Percentiles rank a stretch among this genome's conserved stretches.
These are phyloP conservation scores for Nephila pilipes DNA, from an alignment of 1,140 invertebrate species.

Conservation along the genomic window DNA sequence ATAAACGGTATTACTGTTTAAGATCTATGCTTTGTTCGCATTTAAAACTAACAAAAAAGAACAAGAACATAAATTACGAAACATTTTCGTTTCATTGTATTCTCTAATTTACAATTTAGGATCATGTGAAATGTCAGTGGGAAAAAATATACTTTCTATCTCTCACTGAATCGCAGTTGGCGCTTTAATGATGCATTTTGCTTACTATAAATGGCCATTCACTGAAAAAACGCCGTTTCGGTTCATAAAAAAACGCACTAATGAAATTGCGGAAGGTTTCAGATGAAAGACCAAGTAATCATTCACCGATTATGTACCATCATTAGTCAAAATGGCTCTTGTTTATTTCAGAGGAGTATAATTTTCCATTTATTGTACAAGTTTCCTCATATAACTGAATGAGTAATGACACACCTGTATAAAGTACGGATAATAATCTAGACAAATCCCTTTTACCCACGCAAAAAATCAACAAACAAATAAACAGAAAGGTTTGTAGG, in stretches of 20 bases:
- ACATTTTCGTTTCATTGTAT: too few species aligned
- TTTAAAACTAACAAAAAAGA: too few species aligned
- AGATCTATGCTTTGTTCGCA: too few species aligned
- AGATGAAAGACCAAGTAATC: background rate
- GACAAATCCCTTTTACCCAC: background rate
- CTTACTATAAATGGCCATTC: background rate
- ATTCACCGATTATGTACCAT: background rate
- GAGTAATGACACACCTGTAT: background rate
- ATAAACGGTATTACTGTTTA: too few species aligned
- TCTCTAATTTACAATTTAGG: too few species aligned
- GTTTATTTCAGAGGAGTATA: background rate
- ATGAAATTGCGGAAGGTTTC: background rate
- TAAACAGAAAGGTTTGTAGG: background rate
- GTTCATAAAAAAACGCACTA: background rate
- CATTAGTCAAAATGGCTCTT: slow-evolving; percentile 3
- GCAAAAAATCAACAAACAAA: background rate
- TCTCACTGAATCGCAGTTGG: too few species aligned
- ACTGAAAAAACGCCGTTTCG: background rate
- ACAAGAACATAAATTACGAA: too few species aligned
- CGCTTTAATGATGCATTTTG: background rate
- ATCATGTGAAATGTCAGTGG: too few species aligned
- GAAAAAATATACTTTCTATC: too few species aligned
- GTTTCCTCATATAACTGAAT: background rate
- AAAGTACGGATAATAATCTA: background rate
- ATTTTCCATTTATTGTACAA: background rate